Percentiles rank a stretch among this genome's conserved stretches.
phyloP scores from a whole-genome alignment of 2,797 vertebrate species.

The Lophotriccus pileatus region DNA sequence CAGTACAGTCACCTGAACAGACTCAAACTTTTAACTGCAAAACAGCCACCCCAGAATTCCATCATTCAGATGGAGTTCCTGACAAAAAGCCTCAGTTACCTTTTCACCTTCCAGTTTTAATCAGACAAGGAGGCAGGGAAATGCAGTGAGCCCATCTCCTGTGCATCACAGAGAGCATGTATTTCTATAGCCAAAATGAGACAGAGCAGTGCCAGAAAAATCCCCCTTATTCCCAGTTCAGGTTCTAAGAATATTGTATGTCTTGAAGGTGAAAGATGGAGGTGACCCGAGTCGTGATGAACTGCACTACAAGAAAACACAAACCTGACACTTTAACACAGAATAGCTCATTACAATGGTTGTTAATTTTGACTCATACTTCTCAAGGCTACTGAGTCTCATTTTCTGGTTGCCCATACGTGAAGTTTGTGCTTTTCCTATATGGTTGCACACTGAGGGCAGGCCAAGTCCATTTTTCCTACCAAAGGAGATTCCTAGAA shows the following conservation, averaged over 20 bases:
- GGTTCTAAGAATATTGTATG: background rate
- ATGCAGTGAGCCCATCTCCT: background rate
- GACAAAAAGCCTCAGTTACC: background rate
- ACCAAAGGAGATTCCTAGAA: background rate
- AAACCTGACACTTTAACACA: background rate
- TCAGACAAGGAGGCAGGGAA: background rate
- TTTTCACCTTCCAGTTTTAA: background rate
- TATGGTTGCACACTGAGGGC: background rate
- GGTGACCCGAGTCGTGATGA: background rate
- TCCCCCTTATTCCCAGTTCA: background rate
- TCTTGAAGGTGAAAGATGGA: background rate
- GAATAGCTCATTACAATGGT: background rate
- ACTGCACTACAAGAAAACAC: background rate
- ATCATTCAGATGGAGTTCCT: background rate
- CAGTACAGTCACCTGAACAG: background rate
- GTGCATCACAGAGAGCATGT: background rate
- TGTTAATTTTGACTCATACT: background rate
- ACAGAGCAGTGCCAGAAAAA: background rate
- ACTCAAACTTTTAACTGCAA: background rate
- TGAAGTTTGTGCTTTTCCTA: fast-evolving
- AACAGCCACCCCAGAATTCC: background rate
- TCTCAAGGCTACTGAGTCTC: background rate
- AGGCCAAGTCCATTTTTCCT: background rate
- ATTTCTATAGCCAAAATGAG: background rate
- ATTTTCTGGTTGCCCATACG: background rate